Percentiles rank a stretch among this genome's conserved stretches.
Evolutionary conservation across 2,888 invertebrate genomes (phyloP).

Genomic region (Axea sp.): DNA sequence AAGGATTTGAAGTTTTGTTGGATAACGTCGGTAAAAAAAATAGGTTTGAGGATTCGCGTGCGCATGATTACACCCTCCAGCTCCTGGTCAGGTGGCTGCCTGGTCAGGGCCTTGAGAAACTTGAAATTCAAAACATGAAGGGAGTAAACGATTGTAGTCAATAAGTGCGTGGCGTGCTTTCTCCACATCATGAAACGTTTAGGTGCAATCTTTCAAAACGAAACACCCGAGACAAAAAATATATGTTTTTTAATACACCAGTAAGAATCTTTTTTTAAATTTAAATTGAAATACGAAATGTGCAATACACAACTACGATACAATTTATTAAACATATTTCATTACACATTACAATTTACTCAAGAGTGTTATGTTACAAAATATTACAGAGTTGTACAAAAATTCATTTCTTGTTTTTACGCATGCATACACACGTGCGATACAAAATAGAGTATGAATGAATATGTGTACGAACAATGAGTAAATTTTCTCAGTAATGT

Average conservation of each 20-base stretch:
- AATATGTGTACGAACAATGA: too few relatives aligned
- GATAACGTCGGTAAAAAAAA: slow-evolving; percentile 30
- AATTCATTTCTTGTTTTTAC: too few relatives aligned
- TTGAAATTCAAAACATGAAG: slow-evolving; percentile 68
- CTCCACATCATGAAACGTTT: slow-evolving; percentile 45
- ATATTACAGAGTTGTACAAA: too few relatives aligned
- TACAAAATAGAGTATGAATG: too few relatives aligned
- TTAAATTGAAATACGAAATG: too few relatives aligned
- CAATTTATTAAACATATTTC: too few relatives aligned
- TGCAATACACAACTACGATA: too few relatives aligned
- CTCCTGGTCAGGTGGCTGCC: slow-evolving; percentile 74
- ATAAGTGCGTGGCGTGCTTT: slow-evolving; percentile 45
- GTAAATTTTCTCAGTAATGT: too few relatives aligned
- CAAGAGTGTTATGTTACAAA: too few relatives aligned
- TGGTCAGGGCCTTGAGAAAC: slow-evolving; percentile 65
- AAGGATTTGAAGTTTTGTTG: slow-evolving; percentile 25
- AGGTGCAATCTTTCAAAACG: slow-evolving; percentile 26
- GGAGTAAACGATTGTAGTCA: slow-evolving; percentile 51
- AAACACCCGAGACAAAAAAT: slow-evolving; percentile 14
- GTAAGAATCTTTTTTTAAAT: neutral
- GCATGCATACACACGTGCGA: too few relatives aligned
- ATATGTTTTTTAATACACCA: neutral
- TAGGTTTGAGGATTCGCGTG: slow-evolving; percentile 71
- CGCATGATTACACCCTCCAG: slow-evolving; percentile 74
- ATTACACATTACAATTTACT: too few relatives aligned